A percentile compares a stretch with the other conserved stretches of the same genome.
These are phyloP conservation scores for Clytia hemisphaerica DNA, from an alignment of 30 jellyfish, hydroid and myxozoan genomes.

Conservation along the genomic window DNA sequence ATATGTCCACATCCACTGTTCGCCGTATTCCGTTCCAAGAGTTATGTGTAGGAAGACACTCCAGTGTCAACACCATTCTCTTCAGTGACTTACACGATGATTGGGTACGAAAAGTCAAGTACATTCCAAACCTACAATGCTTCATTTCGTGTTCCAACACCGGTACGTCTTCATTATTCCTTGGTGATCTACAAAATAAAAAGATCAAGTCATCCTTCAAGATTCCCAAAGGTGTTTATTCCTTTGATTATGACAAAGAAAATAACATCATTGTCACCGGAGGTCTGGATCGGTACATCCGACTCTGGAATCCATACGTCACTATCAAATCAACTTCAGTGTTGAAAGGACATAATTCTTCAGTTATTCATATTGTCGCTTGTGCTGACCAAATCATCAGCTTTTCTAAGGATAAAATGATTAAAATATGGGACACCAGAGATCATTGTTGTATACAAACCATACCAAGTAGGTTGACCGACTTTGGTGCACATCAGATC, in stretches of 20 bases:
- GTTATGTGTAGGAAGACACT: conserved; percentile 35
- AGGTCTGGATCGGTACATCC: conserved; percentile 74
- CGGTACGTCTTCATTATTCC: conserved; percentile 52
- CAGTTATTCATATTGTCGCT: conserved; percentile 61
- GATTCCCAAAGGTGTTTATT: conserved; percentile 64
- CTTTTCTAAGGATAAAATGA: conserved; percentile 71
- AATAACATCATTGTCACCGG: conserved; percentile 88
- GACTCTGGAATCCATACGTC: conserved; percentile 94
- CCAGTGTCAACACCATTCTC: conserved; percentile 28
- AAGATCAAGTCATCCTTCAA: conserved; percentile 65
- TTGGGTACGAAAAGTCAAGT: conserved; percentile 93
- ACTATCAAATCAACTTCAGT: conserved; percentile 79
- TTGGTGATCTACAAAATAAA: conserved; percentile 73
- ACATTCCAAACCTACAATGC: conserved; percentile 66
- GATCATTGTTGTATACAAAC: conserved; percentile 93
- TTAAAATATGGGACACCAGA: conserved; percentile 83
- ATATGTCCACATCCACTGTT: conserved; percentile 34
- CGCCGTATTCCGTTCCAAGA: conserved; percentile 50
- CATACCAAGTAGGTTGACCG: conserved; percentile 67
- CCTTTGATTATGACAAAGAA: conserved; percentile 89
- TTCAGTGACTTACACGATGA: conserved; percentile 60
- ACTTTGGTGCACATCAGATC: conserved; percentile 44
- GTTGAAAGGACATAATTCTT: conserved; percentile 74
- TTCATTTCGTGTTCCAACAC: conserved; percentile 80
- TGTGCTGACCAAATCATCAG: conserved; percentile 76